Percentiles rank a stretch among this genome's conserved stretches.
These are phyloP conservation scores for Boleophthalmus pectinirostris DNA, from an alignment of 2,113 vertebrate genomes.

Conservation along the genomic window DNA sequence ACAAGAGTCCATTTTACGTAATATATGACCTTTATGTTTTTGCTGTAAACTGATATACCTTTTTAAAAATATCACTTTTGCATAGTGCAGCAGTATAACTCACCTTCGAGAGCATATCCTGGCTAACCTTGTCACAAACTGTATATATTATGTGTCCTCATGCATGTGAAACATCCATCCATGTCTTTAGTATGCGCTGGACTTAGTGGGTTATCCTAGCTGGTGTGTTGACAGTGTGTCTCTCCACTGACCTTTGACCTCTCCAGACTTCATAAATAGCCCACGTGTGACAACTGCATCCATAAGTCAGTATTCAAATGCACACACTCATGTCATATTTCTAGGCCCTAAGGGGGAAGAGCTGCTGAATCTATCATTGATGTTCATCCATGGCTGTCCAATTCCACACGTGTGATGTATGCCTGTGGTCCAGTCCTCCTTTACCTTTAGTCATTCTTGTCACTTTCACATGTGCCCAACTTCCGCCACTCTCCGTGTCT, in stretches of 20 bases:
- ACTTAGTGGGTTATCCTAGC: background rate
- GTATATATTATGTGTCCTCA: background rate
- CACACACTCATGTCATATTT: conserved; percentile 80
- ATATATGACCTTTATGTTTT: background rate
- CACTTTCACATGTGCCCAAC: conserved; percentile 52
- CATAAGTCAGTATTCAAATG: conserved; percentile 89
- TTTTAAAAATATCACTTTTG: background rate
- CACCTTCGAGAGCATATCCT: conserved; percentile 26
- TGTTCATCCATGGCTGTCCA: conserved; percentile 80
- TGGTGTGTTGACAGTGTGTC: conserved; percentile 10
- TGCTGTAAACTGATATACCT: background rate
- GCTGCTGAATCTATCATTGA: conserved; percentile 68
- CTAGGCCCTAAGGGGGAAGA: conserved; percentile 50
- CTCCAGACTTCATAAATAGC: conserved; percentile 83
- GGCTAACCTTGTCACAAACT: conserved; percentile 30
- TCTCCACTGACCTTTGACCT: conserved; percentile 66
- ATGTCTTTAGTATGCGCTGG: background rate
- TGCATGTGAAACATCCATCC: background rate
- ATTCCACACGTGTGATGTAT: conserved; percentile 73
- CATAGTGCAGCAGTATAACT: background rate
- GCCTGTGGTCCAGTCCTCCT: conserved; percentile 33
- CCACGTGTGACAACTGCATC: conserved; percentile 72
- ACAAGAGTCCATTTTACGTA: too few relatives aligned
- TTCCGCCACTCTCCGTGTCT: conserved; percentile 64
- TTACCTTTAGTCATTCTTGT: conserved; percentile 34